Base-by-base conservation (phyloP, 2,888 invertebrate genomes). In the Baccha elongata region DNA sequence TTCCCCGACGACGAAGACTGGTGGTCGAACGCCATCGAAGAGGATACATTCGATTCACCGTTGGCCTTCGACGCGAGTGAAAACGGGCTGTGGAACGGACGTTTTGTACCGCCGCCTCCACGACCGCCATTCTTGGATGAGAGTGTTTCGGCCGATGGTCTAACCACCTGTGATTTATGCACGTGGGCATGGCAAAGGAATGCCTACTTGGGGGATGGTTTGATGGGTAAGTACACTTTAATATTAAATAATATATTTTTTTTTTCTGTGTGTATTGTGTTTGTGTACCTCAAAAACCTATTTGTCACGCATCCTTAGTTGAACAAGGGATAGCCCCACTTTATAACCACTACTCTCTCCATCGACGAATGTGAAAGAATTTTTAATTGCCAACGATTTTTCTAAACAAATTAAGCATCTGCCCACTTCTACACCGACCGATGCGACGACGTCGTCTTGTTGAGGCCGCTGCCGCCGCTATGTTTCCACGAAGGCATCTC, bases 111-210 rank as follows among this genome's bases (percentile, higher is more conserved):
- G 84, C 94, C 94, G 79, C 94, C 94, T 73, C 94, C 94, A 32
- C 91, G 94, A 86, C 93, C 94, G 67, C 92, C 93, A 55, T 93
- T 93, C 88, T 91, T 94, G 85, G 94, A 94, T 87, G 93, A 93
- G 85, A 92, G 91, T 85, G 92, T 92, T 86, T 92, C 92, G 85
- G 92, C 94, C 79, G 94, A 94, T 90, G 94, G 94, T 78, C 92
- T 94, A 85, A 94, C 94, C 87, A 94, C 94, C 88, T 94, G 94
- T 90, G 94, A 94, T 91, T 92, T 94, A 86, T 94, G 94, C 90
- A 92, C 94, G 86, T 94, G 94, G 94, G 94, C 94, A 86, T 93
- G 93, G 92, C 93, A 93, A 88, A 91, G 92, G 88, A 92, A 92
- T 90, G 91, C 92, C 87, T 92, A 91, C 90, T 92, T 91, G 78